A percentile compares a stretch with the other conserved stretches of the same genome.
Conservation (phyloP, 1,140 invertebrate genomes). For the Drosophila paulistorum region DNA sequence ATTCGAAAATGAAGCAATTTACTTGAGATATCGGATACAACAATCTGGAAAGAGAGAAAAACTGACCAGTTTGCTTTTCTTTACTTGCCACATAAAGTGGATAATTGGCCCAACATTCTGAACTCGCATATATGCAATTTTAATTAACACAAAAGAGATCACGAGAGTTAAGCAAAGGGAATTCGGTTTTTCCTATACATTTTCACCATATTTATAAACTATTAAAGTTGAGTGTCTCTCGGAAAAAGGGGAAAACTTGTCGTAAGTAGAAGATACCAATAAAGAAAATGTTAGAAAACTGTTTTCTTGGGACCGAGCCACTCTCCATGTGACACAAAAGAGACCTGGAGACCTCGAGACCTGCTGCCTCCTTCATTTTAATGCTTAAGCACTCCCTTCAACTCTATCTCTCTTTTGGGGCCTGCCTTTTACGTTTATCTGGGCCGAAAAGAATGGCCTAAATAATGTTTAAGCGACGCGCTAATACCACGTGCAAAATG, state of each 20-base stretch:
- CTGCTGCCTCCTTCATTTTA: slow-evolving; percentile 42
- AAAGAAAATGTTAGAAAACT: slow-evolving; percentile 65
- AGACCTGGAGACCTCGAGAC: slow-evolving; percentile 27
- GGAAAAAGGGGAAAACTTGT: slow-evolving; percentile 43
- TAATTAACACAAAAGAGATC: slow-evolving; percentile 36
- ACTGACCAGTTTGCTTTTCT: slow-evolving; percentile 42
- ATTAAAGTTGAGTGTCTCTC: slow-evolving; percentile 38
- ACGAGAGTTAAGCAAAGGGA: neutral
- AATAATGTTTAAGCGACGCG: slow-evolving; percentile 64
- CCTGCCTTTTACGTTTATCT: neutral
- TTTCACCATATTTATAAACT: slow-evolving; percentile 35
- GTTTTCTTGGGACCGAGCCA: slow-evolving; percentile 43
- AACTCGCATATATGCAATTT: slow-evolving; percentile 27
- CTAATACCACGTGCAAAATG: slow-evolving; percentile 79
- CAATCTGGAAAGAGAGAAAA: slow-evolving; percentile 29
- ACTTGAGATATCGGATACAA: slow-evolving; percentile 73
- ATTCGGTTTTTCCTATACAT: slow-evolving; percentile 5
- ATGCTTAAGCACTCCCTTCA: slow-evolving; percentile 42
- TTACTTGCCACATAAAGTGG: slow-evolving; percentile 45
- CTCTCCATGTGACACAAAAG: slow-evolving; percentile 32
- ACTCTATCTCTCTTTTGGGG: neutral
- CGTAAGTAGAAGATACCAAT: slow-evolving; percentile 63
- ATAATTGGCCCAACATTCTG: slow-evolving; percentile 49
- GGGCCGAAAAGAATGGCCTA: slow-evolving; percentile 55
- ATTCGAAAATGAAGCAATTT: slow-evolving; percentile 80